These are phyloP conservation scores for Coenobita brevimanus DNA, from an alignment of 1,140 invertebrate genomes.

Conservation along the genomic window DNA sequence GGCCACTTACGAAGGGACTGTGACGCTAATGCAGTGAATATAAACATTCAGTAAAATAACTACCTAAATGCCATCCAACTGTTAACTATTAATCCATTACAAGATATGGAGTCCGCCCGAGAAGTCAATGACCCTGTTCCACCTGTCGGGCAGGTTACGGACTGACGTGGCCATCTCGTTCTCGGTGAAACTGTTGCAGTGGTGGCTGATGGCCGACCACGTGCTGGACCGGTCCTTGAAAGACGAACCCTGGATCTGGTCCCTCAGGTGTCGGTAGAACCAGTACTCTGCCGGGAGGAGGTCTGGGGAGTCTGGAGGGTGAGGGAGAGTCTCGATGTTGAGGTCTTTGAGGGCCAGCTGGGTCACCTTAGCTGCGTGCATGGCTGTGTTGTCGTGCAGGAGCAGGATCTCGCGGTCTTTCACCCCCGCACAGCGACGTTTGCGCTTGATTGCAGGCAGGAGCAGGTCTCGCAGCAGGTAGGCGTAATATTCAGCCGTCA, in stretches of 20 bases:
- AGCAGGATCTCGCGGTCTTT: constrained; percentile 42
- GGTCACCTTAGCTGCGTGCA: constrained; percentile 44
- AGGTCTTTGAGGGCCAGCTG: constrained; percentile 39
- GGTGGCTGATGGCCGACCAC: constrained; percentile 56
- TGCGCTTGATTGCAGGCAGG: constrained; percentile 48
- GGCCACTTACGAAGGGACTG: too few relatives aligned
- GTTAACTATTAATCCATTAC: too few relatives aligned
- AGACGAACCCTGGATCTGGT: constrained; percentile 24
- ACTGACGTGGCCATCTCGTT: constrained; percentile 44
- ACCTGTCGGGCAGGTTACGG: constrained; percentile 48
- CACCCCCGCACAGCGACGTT: not conserved
- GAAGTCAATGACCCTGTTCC: constrained; percentile 60
- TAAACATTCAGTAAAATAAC: too few relatives aligned
- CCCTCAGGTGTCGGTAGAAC: constrained; percentile 45
- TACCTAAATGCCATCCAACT: too few relatives aligned
- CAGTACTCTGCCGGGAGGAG: constrained; percentile 55
- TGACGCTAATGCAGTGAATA: too few relatives aligned
- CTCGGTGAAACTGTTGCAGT: constrained; percentile 53
- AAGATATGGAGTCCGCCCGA: constrained; percentile 55
- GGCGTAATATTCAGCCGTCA: constrained; percentile 52
- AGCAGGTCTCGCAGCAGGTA: constrained; percentile 48
- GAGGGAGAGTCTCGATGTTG: constrained; percentile 39
- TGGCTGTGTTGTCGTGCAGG: constrained; percentile 45
- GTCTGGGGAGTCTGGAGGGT: constrained; percentile 54
- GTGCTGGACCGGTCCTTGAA: constrained; percentile 51